Conservation (phyloP, 2,797 vertebrate species). For the Hozukius guyotensis region DNA sequence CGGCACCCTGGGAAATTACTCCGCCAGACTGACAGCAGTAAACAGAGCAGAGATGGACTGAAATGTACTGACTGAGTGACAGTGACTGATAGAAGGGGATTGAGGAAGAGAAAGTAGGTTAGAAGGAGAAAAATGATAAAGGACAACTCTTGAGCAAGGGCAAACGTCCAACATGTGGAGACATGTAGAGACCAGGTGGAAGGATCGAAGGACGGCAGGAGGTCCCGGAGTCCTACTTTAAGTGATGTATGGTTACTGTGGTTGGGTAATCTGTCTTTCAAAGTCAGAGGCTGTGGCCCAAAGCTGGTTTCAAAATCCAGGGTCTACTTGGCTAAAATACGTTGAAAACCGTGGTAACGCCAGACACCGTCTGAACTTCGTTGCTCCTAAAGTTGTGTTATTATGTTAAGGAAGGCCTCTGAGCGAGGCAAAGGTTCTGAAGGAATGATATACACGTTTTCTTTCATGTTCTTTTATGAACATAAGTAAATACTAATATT, state of each 20-base stretch:
- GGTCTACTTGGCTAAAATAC: background rate
- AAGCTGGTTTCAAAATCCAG: background rate
- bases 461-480: too few relatives aligned
- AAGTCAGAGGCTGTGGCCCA: background rate
- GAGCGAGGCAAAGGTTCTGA: too few relatives aligned
- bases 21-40: conserved; percentile 31
- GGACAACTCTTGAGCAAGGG: background rate
- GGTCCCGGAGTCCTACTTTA: background rate
- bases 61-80: conserved; percentile 14
- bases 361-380: too few relatives aligned
- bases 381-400: too few relatives aligned
- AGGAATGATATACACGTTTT: too few relatives aligned
- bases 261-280: background rate
- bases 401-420: too few relatives aligned
- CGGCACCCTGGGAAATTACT: conserved; percentile 15
- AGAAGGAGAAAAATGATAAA: conserved; percentile 5
- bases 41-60: conserved; percentile 33
- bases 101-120: conserved; percentile 18
- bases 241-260: background rate
- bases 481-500: too few relatives aligned
- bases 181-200: background rate
- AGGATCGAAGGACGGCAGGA: background rate
- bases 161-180: background rate
- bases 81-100: background rate
- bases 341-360: background rate